Base-by-base conservation (phyloP, 1,140 invertebrate species). In the Drosophila gunungcola region DNA sequence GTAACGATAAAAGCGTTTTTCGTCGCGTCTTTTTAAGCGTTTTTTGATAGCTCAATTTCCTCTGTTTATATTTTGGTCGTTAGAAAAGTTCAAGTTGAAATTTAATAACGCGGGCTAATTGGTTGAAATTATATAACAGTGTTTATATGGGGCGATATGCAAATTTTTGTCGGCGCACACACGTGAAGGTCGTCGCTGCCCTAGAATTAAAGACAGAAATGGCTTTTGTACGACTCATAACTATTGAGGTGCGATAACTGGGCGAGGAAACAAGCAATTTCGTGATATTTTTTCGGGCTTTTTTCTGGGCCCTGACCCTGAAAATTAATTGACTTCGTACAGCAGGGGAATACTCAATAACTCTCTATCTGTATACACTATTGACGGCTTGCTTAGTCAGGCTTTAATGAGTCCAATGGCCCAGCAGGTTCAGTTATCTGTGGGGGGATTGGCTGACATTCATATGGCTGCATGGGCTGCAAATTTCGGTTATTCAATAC, bases 181-280 rank as follows among this genome's bases (percentile, higher is more conserved):
- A 75, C 62, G 62, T 68, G 49, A 64, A 85, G 63, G 36, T 72
- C 48, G 41, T 29, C 12, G 27, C 77, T 86, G 83, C 88, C 83
- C 83, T 86, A 86, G 83, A 86, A 85, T 49, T 80, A 85, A 58
- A 85, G 51, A 79, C 62, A 67, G 27, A 80, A 55, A 80, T 75
- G 49, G 53, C 41, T 69, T 52, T 64, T 73, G 60, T 68, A n/a
- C 16, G 68, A 27, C 32, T 21, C 1, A 21, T 21, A 21, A 21
- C 16, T 64, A 39, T 75, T 51, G 73, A 78, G 73, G 77, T 83
- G 83, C 72, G 60, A 88, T 79, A 89, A 83, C 49, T 77, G 63
- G 75, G 84, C 62, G 76, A 89, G 82, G 82, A 86, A 85, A 72
- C 75, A 80, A 79, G 78, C 58, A 83, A 88, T 85, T 83, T 82